Base-by-base conservation (phyloP, 37 sponge, comb jelly and placozoan species). In the Geodia barretti region DNA sequence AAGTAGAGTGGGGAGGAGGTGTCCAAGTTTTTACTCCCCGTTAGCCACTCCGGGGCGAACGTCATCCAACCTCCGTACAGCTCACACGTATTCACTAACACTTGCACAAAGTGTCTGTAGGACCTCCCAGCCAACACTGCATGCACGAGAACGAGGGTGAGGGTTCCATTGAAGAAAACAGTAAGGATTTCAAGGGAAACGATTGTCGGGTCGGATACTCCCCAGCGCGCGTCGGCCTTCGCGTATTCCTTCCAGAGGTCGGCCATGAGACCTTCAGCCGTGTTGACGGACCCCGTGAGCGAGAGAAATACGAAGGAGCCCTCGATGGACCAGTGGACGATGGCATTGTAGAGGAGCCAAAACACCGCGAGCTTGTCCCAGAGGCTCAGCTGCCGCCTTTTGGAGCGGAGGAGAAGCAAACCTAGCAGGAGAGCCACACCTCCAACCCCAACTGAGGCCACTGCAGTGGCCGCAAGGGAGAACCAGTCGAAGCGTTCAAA, bases 11-110 rank as follows among this genome's bases (percentile, higher is more conserved):
- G 74, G 60, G 80, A 89, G 82, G 60, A 66, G 5, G 93, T 89
- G 41, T 89, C 59, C 24, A 92, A 77, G 35, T 35, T 40, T n/a
- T 72, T 63, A 38, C 86, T 89, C 4, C 90, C 90, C 19, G 86
- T 92, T 7, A 92, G 20, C 93, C 93, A 92, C 74, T 92, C 93
- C 1, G 93, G 93, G 29, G 76, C 58, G 61, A 92, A 92, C 3
- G 93, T 92, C 86, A 92, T 89, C 93, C 93, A 92, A 88, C 93
- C 93, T 87, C 93, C 93, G 67, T 92, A 92, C 21, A 92, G 79
- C 58, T 92, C 93, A 84, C 93, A 92, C 2, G 84, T 82, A 59
- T 77, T 68, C 23, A 92, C 21, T 19, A 70, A 58, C 35, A 92
- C 21, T 42, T 92, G 93, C 17, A 79, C 60, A 72, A 80, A 89